Base-by-base conservation (phyloP, 2,797 vertebrate genomes). In the Saxicola maurus region DNA sequence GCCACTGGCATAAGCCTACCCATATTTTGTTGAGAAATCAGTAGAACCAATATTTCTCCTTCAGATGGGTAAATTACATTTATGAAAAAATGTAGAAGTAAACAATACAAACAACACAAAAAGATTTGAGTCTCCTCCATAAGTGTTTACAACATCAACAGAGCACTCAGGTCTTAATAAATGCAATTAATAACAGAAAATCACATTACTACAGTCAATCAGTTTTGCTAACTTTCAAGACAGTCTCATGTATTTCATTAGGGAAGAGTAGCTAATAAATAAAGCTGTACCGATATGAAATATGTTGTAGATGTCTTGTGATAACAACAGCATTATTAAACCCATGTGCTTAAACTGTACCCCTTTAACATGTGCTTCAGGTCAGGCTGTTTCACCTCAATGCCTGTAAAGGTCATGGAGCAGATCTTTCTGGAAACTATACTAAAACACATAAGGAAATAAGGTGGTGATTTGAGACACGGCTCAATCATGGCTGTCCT, bases 201-300 rank as follows among this genome's bases (percentile, higher is more conserved):
- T 48, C 65, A 46, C 74, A 90, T 92, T 91, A 90, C 51, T 46
- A 52, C 31, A 92, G 30, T 67, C 60, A 89, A 91, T 90, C 68
- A 90, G 66, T 92, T 96, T 91, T 67, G 78, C 59, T 95, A 57
- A 91, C 90, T 93, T 92, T 93, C 78, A 85, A 91, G 87, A 61
- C 51, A 73, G 45, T 84, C 71, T 89, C 60, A 60, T 28, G 71
- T 37, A 92, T 86, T 67, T 93, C 86, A 81, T 68, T 68, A 92
- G 31, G 33, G 81, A 61, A 95, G 77, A 86, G 43, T 30, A 64
- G 65, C 30, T 84, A 87, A 82, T 42, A 72, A 73, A 75, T 35
- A 85, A 89, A 87, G 12, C 9, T 33, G 10, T 51, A 64, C 17
- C 43, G 43, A 69, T 46, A 49, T 51, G 73, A 75, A 72, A 11